Conservation (phyloP, 2,888 invertebrate genomes). For the Selenia dentaria region DNA sequence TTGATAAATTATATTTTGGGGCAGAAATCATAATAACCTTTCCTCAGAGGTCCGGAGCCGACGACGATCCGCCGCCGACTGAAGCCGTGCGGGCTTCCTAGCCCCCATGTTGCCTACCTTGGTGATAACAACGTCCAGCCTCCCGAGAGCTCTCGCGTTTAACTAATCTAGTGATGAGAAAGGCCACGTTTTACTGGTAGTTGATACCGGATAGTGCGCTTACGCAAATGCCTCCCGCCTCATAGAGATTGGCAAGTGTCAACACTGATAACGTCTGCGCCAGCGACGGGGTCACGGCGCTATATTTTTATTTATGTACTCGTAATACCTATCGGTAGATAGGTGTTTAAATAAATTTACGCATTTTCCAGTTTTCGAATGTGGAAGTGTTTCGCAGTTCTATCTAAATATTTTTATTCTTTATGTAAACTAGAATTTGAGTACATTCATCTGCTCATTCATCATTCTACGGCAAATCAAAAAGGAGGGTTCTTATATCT, state of each 20-base stretch:
- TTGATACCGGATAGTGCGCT: slow-evolving; percentile 56
- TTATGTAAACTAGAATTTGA: too few species aligned
- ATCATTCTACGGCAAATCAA: too few species aligned
- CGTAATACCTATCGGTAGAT: too few species aligned
- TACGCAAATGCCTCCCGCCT: slow-evolving; percentile 77
- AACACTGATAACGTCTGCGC: slow-evolving; percentile 71
- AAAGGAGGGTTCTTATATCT: too few species aligned
- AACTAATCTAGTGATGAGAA: slow-evolving; percentile 5
- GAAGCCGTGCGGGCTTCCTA: slow-evolving; percentile 42
- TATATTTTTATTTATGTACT: slow-evolving; percentile 46
- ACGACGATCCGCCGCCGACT: slow-evolving; percentile 78
- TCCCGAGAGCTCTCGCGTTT: slow-evolving; percentile 38
- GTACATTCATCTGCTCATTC: too few species aligned
- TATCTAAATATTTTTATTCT: too few species aligned
- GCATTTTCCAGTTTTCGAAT: too few species aligned
- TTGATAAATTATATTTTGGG: background rate
- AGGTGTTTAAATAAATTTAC: too few species aligned
- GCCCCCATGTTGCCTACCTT: slow-evolving; percentile 67
- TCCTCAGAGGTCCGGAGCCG: slow-evolving; percentile 59
- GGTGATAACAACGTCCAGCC: slow-evolving; percentile 57
- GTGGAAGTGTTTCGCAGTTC: too few species aligned
- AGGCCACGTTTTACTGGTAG: slow-evolving; percentile 46
- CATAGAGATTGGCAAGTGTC: slow-evolving; percentile 70
- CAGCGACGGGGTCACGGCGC: slow-evolving; percentile 58
- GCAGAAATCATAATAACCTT: slow-evolving; percentile 33